phyloP scores from a whole-genome alignment of 2,113 vertebrate genomes.

The Cettia cetti region DNA sequence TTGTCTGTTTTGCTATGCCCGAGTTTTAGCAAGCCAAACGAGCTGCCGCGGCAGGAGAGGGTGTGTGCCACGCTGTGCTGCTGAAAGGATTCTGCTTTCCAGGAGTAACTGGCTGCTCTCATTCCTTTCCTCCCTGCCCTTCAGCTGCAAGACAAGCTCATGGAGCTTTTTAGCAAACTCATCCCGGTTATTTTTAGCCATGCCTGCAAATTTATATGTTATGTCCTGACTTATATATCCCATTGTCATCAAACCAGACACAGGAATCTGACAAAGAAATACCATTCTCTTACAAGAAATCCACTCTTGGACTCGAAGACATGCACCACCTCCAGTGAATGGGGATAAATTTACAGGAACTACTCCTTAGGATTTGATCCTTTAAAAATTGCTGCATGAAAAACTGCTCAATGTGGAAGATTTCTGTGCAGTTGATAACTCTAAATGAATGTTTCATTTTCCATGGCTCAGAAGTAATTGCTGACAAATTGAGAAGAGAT shows the following conservation, averaged over 20 bases:
- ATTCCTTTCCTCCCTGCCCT: not conserved
- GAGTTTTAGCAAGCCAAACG: not conserved
- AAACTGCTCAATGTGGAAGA: not conserved
- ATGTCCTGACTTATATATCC: not conserved
- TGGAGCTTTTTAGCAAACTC: not conserved
- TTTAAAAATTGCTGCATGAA: not conserved
- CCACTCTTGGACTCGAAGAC: not conserved
- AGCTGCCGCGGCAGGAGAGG: not conserved
- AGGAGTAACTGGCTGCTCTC: not conserved
- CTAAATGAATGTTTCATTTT: not conserved
- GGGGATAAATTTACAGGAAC: not conserved
- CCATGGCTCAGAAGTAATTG: not conserved
- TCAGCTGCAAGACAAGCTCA: not conserved
- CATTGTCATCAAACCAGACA: not conserved
- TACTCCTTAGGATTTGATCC: not conserved
- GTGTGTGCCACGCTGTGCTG: not conserved
- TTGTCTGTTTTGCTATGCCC: not conserved
- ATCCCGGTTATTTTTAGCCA: accelerated
- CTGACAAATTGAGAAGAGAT: not conserved
- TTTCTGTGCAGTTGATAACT: not conserved
- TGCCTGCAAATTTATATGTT: not conserved
- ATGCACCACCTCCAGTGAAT: not conserved
- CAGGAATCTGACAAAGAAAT: not conserved
- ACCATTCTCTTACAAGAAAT: not conserved
- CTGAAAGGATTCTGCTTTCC: not conserved